Conservation (phyloP, 2,113 vertebrate species). For the Salvelinus sp. region DNA sequence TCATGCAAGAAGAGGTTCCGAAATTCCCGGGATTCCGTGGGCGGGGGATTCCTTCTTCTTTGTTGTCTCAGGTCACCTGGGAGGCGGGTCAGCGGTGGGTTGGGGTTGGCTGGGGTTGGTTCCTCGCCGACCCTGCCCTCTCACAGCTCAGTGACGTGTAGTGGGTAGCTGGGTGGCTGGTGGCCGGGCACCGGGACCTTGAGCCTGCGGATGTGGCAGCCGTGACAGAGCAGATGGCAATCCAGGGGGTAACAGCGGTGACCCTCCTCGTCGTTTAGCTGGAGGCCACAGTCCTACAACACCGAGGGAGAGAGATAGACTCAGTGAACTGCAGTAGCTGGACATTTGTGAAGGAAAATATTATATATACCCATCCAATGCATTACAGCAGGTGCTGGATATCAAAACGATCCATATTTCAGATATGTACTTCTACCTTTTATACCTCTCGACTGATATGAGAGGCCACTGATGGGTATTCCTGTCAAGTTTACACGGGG, state of each 20-base stretch:
- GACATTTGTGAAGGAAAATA: too few relatives aligned
- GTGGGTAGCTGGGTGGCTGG: slow-evolving; percentile 80
- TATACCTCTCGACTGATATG: background rate
- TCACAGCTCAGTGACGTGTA: slow-evolving; percentile 96
- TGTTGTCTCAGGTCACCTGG: slow-evolving; percentile 28
- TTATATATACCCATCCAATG: too few relatives aligned
- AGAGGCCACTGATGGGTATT: background rate
- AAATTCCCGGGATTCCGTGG: slow-evolving; percentile 13
- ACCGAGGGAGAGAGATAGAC: slow-evolving; percentile 22
- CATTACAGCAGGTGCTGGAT: too few relatives aligned
- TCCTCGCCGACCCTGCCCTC: slow-evolving; percentile 9
- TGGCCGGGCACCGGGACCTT: slow-evolving; percentile 74
- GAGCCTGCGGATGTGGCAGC: slow-evolving; percentile 91
- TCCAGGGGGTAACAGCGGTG: slow-evolving; percentile 95
- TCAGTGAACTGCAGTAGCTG: too few relatives aligned
- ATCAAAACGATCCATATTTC: too few relatives aligned
- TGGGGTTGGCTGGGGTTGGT: background rate
- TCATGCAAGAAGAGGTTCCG: background rate
- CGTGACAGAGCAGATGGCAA: slow-evolving; percentile 90
- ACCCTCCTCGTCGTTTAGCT: slow-evolving; percentile 94
- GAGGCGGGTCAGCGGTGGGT: background rate
- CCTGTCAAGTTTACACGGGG: background rate
- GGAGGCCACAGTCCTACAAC: slow-evolving; percentile 88
- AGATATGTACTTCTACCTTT: background rate
- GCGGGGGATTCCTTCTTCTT: slow-evolving; percentile 9